A percentile compares a stretch with the other conserved stretches of the same genome.
Conservation (phyloP, 2,113 vertebrate species). For the Chloropsis cyanopogon region DNA sequence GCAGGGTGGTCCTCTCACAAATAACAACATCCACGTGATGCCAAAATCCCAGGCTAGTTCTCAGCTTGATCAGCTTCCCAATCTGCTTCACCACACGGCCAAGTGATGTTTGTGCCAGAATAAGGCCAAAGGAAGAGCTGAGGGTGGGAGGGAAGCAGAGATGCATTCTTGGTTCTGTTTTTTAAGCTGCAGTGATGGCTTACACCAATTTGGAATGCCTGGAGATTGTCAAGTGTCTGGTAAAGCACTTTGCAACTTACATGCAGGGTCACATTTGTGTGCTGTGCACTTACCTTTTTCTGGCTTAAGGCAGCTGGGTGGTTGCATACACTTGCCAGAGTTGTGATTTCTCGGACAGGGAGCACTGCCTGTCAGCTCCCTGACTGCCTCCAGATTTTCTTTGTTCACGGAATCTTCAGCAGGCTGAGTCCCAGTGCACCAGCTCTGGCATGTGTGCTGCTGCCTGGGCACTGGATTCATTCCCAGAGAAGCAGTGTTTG, state of each 20-base stretch:
- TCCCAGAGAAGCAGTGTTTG: background rate
- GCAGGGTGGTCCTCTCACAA: slow-evolving; percentile 39
- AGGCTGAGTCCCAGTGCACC: background rate
- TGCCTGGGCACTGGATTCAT: background rate
- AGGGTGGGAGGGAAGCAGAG: background rate
- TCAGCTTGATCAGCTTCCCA: slow-evolving; percentile 20
- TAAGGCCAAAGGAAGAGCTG: background rate
- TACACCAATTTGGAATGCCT: background rate
- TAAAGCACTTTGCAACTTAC: background rate
- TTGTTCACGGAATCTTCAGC: background rate
- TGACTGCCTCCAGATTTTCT: background rate
- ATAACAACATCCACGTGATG: background rate
- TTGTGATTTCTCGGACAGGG: background rate
- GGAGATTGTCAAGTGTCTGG: background rate
- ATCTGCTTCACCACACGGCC: background rate
- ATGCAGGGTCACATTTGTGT: fast-evolving
- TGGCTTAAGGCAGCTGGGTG: background rate
- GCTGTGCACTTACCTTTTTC: background rate
- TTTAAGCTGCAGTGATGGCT: background rate
- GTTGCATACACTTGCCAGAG: background rate
- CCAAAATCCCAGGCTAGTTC: slow-evolving; percentile 26
- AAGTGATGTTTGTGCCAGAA: background rate
- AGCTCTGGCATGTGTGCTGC: background rate
- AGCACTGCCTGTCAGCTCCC: background rate
- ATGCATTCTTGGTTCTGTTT: background rate